Base-by-base conservation (phyloP, 2,113 vertebrate species). In the Paramisgurnus dabryanus region DNA sequence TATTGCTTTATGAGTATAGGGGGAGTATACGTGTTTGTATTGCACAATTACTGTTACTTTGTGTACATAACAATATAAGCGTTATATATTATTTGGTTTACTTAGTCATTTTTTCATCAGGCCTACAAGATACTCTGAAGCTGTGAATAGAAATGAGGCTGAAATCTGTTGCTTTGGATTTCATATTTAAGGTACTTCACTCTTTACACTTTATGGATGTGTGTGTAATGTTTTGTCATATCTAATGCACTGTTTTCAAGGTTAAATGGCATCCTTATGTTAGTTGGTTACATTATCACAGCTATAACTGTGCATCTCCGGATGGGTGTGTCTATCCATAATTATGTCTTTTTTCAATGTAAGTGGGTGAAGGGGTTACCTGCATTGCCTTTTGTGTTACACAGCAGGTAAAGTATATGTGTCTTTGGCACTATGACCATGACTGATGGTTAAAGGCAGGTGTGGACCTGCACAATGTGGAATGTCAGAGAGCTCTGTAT, bases 401-500 rank as follows among this genome's bases (percentile, higher is more conserved):
- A 49, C 17, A 63, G 53, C 17, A 63, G 53, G 39, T 58, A 73
- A 41, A 74, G 61, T 10, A 12, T 65, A 64, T 79, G 47, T 75
- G 67, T 70, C 22, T 74, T 58, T 45, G 53, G 45, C 6, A 39
- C 64, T 7, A 22, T 50, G 65, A 63, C 63, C 50, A 17, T 64
- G 71, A 60, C 49, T 80, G 53, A 71, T 67, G 10, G 47, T 82
- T 80, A 34, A 58, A 84, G 47, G 63, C 85, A 84, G 76, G 85
- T 60, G 43, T 73, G 34, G 77, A 79, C 82, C 71, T 84, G 85
- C 68, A 80, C 40, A 39, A 5, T 50, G 53, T 58, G 80, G 85
- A 86, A 84, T 86, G 85, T 75, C 61, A 66, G 61, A 66, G n/a
- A 66, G 69, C 49, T 27, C n/a, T 65, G 47, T 77, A 60, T 79